phyloP scores from a whole-genome alignment of 2,797 vertebrate genomes.

The Muscicapa striata region DNA sequence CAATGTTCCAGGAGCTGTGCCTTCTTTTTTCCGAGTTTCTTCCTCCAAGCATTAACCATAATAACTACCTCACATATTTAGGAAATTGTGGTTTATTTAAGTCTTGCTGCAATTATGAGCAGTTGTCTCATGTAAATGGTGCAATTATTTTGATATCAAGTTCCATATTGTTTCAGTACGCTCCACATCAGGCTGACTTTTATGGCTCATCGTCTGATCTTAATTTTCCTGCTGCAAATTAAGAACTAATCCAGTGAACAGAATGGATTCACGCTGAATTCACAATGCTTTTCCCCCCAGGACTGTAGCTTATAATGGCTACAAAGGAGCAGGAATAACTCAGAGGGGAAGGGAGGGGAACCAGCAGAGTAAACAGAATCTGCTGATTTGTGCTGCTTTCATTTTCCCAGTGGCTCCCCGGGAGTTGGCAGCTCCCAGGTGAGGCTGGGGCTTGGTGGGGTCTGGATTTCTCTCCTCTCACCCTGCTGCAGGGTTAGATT shows the following conservation, averaged over 20 bases:
- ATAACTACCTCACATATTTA: not conserved
- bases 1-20: not conserved
- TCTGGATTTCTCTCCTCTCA: not conserved
- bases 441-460: rapidly evolving
- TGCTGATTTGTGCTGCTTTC: not conserved
- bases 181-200: not conserved
- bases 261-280: not conserved
- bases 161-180: not conserved
- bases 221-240: not conserved
- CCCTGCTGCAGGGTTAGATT: rapidly evolving
- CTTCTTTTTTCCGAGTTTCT: not conserved
- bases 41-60: not conserved
- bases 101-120: not conserved
- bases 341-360: not conserved
- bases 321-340: not conserved
- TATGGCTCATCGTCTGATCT: not conserved
- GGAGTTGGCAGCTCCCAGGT: not conserved
- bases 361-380: not conserved
- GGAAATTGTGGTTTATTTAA: not conserved
- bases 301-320: not conserved
- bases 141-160: not conserved
- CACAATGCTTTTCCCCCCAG: not conserved
- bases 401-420: not conserved
- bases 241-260: not conserved
- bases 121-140: not conserved